Conservation (phyloP, 2,888 invertebrate genomes). For the Mythimna vitellina region DNA sequence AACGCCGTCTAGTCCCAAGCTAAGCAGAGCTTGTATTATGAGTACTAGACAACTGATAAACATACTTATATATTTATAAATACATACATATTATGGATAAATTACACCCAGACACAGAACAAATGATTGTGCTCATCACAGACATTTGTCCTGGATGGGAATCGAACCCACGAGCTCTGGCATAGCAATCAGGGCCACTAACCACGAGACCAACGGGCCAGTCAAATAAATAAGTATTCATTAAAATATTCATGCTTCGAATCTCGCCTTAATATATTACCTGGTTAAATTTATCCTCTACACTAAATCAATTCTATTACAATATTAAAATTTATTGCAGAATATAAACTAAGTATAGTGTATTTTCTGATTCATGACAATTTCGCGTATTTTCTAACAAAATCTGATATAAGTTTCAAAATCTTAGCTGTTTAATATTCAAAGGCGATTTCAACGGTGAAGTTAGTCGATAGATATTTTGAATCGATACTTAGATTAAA, state of each 20-base stretch:
- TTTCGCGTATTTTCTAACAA: slow-evolving; percentile 13
- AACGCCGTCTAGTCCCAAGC: no score
- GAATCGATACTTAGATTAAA: slow-evolving; percentile 26
- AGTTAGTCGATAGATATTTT: slow-evolving; percentile 3
- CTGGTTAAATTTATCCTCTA: background rate
- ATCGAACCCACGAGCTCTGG: no score
- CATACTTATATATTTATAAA: no score
- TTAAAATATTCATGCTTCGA: background rate
- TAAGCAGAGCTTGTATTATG: no score
- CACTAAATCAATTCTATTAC: background rate
- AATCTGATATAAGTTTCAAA: slow-evolving; percentile 27
- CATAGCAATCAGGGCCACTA: no score
- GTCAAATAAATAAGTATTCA: no score
- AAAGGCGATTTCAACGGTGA: slow-evolving; percentile 1
- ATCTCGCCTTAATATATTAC: background rate
- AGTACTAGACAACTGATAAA: no score
- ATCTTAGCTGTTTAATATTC: slow-evolving; percentile 20
- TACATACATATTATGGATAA: no score
- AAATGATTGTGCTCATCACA: no score
- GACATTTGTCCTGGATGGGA: no score
- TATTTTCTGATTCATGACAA: background rate
- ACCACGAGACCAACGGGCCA: no score
- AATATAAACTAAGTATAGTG: background rate
- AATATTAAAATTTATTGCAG: slow-evolving; percentile 2
- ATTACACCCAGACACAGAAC: no score